Base-by-base conservation (phyloP, 2,888 invertebrate species). In the Acrobasis consociella region DNA sequence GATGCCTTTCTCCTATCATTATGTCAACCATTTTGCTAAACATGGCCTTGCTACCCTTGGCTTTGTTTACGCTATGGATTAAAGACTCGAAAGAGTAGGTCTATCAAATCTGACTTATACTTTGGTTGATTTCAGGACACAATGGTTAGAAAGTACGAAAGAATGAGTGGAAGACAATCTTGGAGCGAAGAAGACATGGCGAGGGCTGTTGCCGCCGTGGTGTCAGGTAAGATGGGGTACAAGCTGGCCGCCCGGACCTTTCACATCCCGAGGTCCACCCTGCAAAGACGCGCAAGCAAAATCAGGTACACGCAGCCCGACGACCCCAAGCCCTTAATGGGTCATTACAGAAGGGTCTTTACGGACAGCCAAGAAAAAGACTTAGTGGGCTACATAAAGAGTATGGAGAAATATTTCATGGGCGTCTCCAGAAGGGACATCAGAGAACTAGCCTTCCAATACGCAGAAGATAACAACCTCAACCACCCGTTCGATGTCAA, bases 171-270 rank as follows among this genome's bases (percentile, higher is more conserved):
- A 65, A 88, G 92, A 66, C 92, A 91, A 83, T 87, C 91, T 66
- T 92, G 92, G 92, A 92, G 82, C 69, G 92, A 92, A 71, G 90
- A 90, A 68, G 92, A 92, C 64, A 92, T 92, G 92, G 91, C 92
- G 58, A 87, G 83, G 71, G 92, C 92, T 16, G 92, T 92, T n/a
- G 90, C 87, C 22, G 91, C 92, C 61, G 92, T 92, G 22, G 90
- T 92, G 9, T 89, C 91, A 56, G 92, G 92, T 67, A 91, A 92
- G 78, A 92, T 92, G 92, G 92, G 92, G 42, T 92, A 92, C 82
- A 92, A 92, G 70, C 78, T 92, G 37, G 92, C 92, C 11, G 92
- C 92, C 58, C 76, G 92, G 50, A 92, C 91, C 66, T 92, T 85
- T 78, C 92, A 90, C 75, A 92, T 92, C 71, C 92, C 92, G 49